A percentile compares a stretch with the other conserved stretches of the same genome.
These are phyloP conservation scores for Odontomachus brunneus DNA, from an alignment of 1,140 invertebrate genomes.

Conservation along the genomic window DNA sequence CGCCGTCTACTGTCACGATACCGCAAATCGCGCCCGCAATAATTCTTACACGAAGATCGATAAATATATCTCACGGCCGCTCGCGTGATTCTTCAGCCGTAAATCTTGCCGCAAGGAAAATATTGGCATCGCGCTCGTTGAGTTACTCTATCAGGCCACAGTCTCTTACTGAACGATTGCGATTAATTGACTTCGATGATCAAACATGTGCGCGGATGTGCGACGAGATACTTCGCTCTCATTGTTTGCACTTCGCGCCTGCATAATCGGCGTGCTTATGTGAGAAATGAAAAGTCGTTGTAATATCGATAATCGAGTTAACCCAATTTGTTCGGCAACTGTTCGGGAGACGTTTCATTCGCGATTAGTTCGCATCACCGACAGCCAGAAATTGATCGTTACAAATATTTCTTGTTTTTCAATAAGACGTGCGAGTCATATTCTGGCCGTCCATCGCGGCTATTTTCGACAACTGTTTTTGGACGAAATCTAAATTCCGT, in stretches of 20 bases:
- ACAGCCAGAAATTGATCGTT: constrained; percentile 2
- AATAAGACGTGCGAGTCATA: neutral
- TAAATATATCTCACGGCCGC: constrained; percentile 44
- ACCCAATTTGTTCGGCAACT: neutral
- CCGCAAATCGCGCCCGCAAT: constrained; percentile 40
- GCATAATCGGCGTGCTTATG: neutral
- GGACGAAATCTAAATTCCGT: neutral
- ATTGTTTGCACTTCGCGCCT: neutral
- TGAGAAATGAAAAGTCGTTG: neutral
- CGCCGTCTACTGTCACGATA: neutral
- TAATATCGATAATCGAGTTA: neutral
- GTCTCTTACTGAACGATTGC: neutral
- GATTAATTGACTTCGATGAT: constrained; percentile 37
- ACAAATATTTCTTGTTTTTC: neutral
- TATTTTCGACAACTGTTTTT: constrained; percentile 16
- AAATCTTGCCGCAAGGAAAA: constrained; percentile 38
- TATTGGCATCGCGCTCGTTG: constrained; percentile 36
- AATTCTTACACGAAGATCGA: constrained; percentile 57
- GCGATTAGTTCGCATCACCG: neutral
- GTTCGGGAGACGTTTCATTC: neutral
- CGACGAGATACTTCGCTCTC: neutral
- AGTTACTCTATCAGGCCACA: constrained; percentile 10
- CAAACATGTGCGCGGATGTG: neutral
- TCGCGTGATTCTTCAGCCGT: constrained; percentile 9
- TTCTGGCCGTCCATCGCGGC: neutral